Evolutionary conservation across 2,888 invertebrate species (phyloP), one percentile per base, ranked within the genome.

Genomic region (Lamellibrachia satsuma): DNA sequence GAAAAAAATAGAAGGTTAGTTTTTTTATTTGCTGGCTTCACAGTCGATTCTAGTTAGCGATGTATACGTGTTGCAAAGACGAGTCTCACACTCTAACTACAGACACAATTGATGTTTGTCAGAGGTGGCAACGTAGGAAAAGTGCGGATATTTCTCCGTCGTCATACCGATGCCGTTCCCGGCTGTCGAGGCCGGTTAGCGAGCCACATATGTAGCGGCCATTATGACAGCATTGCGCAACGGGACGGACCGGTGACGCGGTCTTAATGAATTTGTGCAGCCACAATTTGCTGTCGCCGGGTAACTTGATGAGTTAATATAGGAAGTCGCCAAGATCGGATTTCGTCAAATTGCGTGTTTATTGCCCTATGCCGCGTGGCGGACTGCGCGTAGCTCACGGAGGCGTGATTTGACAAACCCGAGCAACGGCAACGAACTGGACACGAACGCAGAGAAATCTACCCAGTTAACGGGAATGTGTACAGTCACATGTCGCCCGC

Each of bases 311-410:
- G 75, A 75, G 75, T 75, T 75, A 75, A 75, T 75, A 75, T 75
- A 75, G 22, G 75, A 22, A 15, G 75, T 75, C 75, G 22, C 22
- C 15, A n/a, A 75, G 75, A 75, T 75, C 75, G 22, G 75, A 75
- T 75, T 75, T 75, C 75, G 75, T 75, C 75, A 75, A 75, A 75
- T 75, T 75, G 75, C 75, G 75, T 75, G 75, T 75, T 75, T 75
- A 15, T 75, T 75, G 75, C 22, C 22, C 75, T 15, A 75, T n/a
- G 75, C 75, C 75, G 75, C 22, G 75, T 6, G 22, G 6, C 22
- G 6, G 22, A 39, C 39, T 39, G 39, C 39, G 39, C 39, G 39
- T 39, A 39, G 39, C 39, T 39, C 39, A 75, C 75, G 75, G n/a
- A 75, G 75, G 75, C 75, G 75, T 75, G 75, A 75, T 15, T 75